Evolutionary conservation across 2,797 vertebrate genomes (phyloP).

Genomic region (Karalla daura): DNA sequence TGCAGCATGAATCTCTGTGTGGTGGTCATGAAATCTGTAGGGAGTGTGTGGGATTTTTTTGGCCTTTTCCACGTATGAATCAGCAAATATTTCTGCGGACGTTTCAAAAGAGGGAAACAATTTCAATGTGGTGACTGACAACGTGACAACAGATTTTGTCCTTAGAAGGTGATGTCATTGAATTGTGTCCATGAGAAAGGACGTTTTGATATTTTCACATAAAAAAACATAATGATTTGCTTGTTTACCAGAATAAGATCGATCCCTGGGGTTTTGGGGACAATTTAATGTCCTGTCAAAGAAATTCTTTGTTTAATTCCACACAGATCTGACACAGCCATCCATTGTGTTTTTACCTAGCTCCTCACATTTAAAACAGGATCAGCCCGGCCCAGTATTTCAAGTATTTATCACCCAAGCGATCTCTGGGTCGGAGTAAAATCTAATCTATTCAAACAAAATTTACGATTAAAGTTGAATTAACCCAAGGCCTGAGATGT

Average conservation of each 20-base stretch:
- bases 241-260: constrained; percentile 1
- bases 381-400: neutral
- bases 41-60: neutral
- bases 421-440: constrained; percentile 20
- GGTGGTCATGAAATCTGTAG: neutral
- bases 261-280: neutral
- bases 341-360: neutral
- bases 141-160: neutral
- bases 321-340: neutral
- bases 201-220: neutral
- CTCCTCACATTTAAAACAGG: neutral
- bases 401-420: neutral
- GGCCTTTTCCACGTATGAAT: neutral
- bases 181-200: neutral
- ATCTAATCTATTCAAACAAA: constrained; percentile 7
- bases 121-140: neutral
- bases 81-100: neutral
- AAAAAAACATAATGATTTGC: constrained; percentile 8
- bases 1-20: neutral
- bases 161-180: neutral
- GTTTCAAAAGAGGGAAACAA: neutral
- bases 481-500: neutral
- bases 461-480: constrained; percentile 14
- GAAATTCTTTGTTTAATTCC: constrained; percentile 10
- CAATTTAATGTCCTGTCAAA: neutral